Base-by-base conservation (phyloP, 2,113 vertebrate genomes). In the Pterocles burchelli region DNA sequence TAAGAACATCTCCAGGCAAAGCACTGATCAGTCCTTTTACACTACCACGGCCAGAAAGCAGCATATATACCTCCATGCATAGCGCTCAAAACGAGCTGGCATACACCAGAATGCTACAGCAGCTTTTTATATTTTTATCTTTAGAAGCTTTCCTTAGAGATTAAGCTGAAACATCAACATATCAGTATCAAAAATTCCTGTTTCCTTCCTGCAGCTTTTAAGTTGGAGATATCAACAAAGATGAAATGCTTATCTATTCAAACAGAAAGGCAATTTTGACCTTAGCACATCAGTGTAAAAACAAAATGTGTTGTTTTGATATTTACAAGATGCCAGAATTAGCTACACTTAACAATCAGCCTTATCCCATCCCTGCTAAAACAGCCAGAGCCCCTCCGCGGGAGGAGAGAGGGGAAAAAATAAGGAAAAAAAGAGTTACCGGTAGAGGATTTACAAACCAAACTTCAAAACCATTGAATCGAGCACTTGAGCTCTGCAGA, bases 281-380 rank as follows among this genome's bases (percentile, higher is more conserved):
- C 92, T 76, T 38, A 74, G 59, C 3, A 3, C 43, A 77, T 74
- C 54, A 66, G 4, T 8, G 17, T 65, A 83, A 91, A 96, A 73
- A 22, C 46, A 90, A 92, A 94, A 88, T 54, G 72, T 78, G 61
- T 41, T 88, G 85, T 57, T 94, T 90, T 86, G 79, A 77, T 93
- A 94, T 85, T 86, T 93, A 91, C 90, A 92, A 92, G 90, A 80
- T 77, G 79, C 59, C 72, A 77, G 67, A 90, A 94, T 93, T 76
- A 92, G 88, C 67, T 74, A 67, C 72, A 51, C 49, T 88, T 88
- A 49, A 78, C 54, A 34, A 61, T 48, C 74, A 61, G 78, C 52
- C 26, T 70, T 57, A 43, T 26, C 11, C 29, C 34, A 89, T 21
- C 74, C 54, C 0, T 22, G 16, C 51, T 55, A 18, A 31, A 93